Base-by-base conservation (phyloP, 1,140 invertebrate species). In the Drosophila pachea region DNA sequence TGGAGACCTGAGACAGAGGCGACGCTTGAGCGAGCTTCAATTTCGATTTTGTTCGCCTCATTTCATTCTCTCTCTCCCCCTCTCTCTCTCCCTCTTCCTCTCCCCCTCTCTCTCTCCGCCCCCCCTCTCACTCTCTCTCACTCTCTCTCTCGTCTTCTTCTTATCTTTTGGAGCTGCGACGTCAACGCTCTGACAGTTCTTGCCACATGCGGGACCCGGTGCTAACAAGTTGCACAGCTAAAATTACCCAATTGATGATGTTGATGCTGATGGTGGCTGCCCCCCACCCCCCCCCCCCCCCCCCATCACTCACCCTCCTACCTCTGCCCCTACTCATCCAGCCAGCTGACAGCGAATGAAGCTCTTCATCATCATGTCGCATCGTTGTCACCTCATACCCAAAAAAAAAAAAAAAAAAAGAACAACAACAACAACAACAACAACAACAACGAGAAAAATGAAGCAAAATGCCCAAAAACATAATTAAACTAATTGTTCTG, bases 401-500 rank as follows among this genome's bases (percentile, higher is more conserved):
- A 42, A 81, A 86, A 84, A 70, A 22, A 22, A 22, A 22, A 22
- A 1, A 22, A 3, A 81, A 86, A 84, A 70, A 22, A 22, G 3
- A 22, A 22, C 22, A 22, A 3, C 22, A 22, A 22, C 22, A 22
- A 22, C 22, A 22, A 22, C 22, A 22, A 22, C 22, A 22, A 22
- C 22, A 22, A 22, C 22, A 22, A 22, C 22, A 22, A 22, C 22
- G 22, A 22, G 22, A 22, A 22, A 22, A 22, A 22, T 22, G 22
- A 22, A 22, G 22, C 22, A 22, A 22, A 22, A 22, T 78, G 68
- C 77, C 74, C 59, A 75, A 68, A 68, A 40, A 67, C 79, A 86
- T 84, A 84, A 84, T 84, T 84, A 84, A 86, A 84, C 81, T 86
- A 86, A 86, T 84, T 86, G 81, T 84, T 86, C 50, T 49, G 49